Evolutionary conservation across 2,888 invertebrate genomes (phyloP), one percentile per base, ranked within the genome.

Genomic region (Leptinotarsa haldemani): DNA sequence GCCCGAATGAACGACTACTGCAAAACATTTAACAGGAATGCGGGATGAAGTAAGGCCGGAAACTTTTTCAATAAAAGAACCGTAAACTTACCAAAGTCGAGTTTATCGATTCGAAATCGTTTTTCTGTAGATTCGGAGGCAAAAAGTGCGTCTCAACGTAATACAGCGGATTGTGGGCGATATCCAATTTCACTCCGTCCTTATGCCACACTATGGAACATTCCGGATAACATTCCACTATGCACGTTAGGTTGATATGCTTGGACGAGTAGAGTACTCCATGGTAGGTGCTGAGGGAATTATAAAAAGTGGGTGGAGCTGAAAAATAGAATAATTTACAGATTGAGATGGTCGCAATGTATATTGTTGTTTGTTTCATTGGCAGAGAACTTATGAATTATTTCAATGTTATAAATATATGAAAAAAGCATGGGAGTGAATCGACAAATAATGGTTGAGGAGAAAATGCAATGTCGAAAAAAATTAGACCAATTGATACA

Each of bases 251-350:
- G 71, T 90, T 91, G 71, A 92, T 90, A 80, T 90, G 88, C 69
- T 89, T 88, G 15, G 94, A 92, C 71, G 94, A 94, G 87, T 93
- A 94, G 16, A 94, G 88, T 61, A 93, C 92, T 2, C 96, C 96
- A 74, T 93, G 93, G 88, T 96, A 96, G 2, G 94, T 94, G 56
- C 92, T 92, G 84, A 96, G 91, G 22, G 94, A 93, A 82, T 94
- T 93, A 81, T 97, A 96, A 88, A 97, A 96, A 76, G 94, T 92
- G 4, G 97, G 97, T 15, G 95, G 94, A 65, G 96, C 97, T 94
- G 89, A 70, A 89, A 90, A 73, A 22, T 56, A 56, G 9, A 4
- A 50, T 50, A n/a, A 50, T 50, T 40, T 40, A 2, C 7, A 40
- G 9, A 40, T 40, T 2, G 9, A 40, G 0, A 40, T 40, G 9